These are phyloP conservation scores for Brevipalpus yothersi DNA, from an alignment of 1,140 invertebrate genomes.

Conservation along the genomic window DNA sequence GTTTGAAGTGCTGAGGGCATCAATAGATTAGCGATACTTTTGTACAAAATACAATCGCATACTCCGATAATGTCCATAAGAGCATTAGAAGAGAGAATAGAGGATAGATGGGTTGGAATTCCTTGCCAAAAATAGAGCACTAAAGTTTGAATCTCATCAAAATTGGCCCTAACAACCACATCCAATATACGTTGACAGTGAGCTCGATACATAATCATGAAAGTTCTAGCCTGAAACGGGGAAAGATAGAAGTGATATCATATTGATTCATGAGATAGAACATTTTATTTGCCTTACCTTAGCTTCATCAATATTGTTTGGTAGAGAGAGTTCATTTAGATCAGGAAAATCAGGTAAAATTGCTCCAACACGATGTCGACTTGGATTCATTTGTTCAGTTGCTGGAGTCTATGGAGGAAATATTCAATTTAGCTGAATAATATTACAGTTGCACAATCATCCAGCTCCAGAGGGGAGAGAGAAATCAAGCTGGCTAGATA, in stretches of 20 bases:
- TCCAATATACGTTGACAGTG: constrained; percentile 30
- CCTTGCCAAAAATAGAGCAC: constrained; percentile 30
- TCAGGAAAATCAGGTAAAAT: background rate
- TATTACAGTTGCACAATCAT: too few species aligned
- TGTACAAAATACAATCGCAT: constrained; percentile 30
- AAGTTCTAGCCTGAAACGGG: constrained; percentile 20
- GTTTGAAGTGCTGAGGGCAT: constrained; percentile 26
- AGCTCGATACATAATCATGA: constrained; percentile 29
- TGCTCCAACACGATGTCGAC: background rate
- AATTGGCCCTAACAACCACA: constrained; percentile 26
- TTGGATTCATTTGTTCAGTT: too few species aligned
- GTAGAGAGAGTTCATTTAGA: background rate
- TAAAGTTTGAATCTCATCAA: constrained; percentile 29
- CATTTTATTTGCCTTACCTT: background rate
- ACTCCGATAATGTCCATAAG: constrained; percentile 26
- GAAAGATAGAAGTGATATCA: background rate
- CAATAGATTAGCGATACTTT: constrained; percentile 25
- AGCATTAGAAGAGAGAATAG: constrained; percentile 21
- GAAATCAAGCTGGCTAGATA: too few species aligned
- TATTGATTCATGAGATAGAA: background rate
- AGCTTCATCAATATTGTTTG: background rate
- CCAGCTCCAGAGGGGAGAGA: too few species aligned
- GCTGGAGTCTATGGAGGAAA: too few species aligned
- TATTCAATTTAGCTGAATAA: too few species aligned
- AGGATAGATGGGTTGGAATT: constrained; percentile 25